Base-by-base conservation (phyloP, 2,888 invertebrate species). In the Lomographa bimaculata region DNA sequence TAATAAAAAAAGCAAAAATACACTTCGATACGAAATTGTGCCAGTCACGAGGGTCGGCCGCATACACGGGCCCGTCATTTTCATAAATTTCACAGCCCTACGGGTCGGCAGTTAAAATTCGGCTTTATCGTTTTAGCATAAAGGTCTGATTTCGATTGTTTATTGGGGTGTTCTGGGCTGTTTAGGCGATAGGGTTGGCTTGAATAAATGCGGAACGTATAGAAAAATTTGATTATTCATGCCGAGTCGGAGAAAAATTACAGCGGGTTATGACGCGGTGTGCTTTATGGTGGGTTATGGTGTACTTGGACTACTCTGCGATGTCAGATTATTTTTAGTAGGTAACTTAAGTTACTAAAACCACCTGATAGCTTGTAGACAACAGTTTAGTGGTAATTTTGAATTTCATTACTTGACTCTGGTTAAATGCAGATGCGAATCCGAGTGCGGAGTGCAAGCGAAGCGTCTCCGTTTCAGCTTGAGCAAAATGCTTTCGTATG, bases 161-260 rank as follows among this genome's bases (percentile, higher is more conserved):
- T 62, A 57, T 54, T 49, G 57, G 50, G 54, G 57, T 60, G 52
- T 60, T 58, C 67, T 71, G 60, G 46, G 55, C 50, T 48, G 48
- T 52, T 58, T 50, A 48, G 46, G 49, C 59, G 28, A 36, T 55
- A 17, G 40, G 38, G 16, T 36, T 25, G 54, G 74, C 64, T 68
- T 63, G 71, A 77, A 79, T 79, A 80, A 83, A 83, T 74, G 76
- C 78, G 80, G 81, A 79, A 79, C 80, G 83, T 81, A 82, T 81
- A 84, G 79, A 83, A 83, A 86, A 86, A 86, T 86, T 81, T 85
- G 87, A 83, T 83, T 85, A 89, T 83, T 87, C 87, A 89, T 84
- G 85, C 72, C 76, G 78, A 81, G 72, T 84, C 72, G 71, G 79
- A 74, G 74, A 79, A 83, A 83, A 81, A 82, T 77, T 81, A 83